Evolutionary conservation across 2,888 invertebrate genomes (phyloP).

Genomic region (Rhopalosiphum nymphaeae): DNA sequence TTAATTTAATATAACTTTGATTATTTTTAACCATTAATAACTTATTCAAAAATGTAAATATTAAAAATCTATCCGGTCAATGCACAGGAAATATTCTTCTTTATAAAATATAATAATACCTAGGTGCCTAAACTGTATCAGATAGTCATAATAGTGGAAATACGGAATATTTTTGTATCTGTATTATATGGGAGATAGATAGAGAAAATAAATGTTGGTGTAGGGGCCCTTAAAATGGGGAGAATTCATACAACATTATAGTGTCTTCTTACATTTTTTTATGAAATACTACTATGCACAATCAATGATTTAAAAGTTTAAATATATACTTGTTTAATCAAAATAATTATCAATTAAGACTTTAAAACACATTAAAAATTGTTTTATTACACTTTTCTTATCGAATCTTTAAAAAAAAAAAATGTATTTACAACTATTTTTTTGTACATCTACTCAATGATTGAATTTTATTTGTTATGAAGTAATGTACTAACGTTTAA

Average conservation of each 20-base stretch:
- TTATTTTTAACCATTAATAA: too few species aligned
- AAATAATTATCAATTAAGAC: neutral
- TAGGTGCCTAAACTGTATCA: too few species aligned
- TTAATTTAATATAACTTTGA: too few species aligned
- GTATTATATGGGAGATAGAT: too few species aligned
- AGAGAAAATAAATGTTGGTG: too few species aligned
- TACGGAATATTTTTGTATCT: too few species aligned
- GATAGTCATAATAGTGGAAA: too few species aligned
- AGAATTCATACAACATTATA: neutral
- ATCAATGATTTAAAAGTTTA: neutral
- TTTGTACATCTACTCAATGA: neutral
- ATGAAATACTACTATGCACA: neutral
- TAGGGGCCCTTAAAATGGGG: neutral
- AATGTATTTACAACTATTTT: neutral
- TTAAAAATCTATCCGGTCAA: too few species aligned
- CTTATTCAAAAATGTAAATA: too few species aligned
- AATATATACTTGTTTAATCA: neutral
- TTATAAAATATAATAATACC: too few species aligned
- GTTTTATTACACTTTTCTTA: neutral
- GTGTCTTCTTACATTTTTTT: neutral
- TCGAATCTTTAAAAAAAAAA: neutral
- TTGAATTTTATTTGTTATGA: neutral
- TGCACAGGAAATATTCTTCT: too few species aligned
- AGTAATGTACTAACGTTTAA: neutral
- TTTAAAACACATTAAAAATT: neutral